Evolutionary conservation across 2,888 invertebrate genomes (phyloP), one percentile per base, ranked within the genome.

Genomic region (Melieria crassipennis): DNA sequence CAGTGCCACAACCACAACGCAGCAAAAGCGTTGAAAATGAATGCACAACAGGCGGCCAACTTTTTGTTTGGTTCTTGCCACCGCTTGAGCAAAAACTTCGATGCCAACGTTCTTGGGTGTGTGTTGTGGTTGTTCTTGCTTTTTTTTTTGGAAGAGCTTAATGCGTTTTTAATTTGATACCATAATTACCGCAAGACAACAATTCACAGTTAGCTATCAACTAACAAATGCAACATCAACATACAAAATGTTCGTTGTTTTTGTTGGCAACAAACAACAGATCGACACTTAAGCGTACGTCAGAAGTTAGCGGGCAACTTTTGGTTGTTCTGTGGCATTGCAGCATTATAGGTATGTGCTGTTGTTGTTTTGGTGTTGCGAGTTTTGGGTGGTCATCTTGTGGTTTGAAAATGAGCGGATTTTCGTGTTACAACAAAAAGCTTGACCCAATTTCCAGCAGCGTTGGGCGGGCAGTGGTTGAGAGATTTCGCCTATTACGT

Each of bases 121-220:
- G 13, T 62, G 47, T 47, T 30, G 30, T 30, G 1, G 30, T 30
- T 30, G 30, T 30, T 30, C 3, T 30, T 30, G 2, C 2, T 30
- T 30, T 30, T 30, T 30, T 30, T 30, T 30, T 30, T 30, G 30
- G 30, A 30, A 16, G n/a, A 13, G 16, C 30, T 52, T 69, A 69
- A 69, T 69, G 55, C 46, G 45, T 16, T 62, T 69, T 69, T 69
- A 69, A 69, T 69, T 69, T 69, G 62, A 55, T 45, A 16, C 16
- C 47, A 62, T 62, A 69, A 69, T 69, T 69, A 46, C 52, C n/a
- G 46, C 46, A 48, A 43, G 58, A 48, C 57, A 65, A 55, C n/a
- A 64, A 52, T 6, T 9, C 9, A 45, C 9, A 10, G 13, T 60
- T 60, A 11, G 45, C 30, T 30, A 30, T 30, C 30, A 30, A 30